Evolutionary conservation across 2,888 invertebrate species (phyloP), one percentile per base, ranked within the genome.

Genomic region (Asteroscopus sphinx): DNA sequence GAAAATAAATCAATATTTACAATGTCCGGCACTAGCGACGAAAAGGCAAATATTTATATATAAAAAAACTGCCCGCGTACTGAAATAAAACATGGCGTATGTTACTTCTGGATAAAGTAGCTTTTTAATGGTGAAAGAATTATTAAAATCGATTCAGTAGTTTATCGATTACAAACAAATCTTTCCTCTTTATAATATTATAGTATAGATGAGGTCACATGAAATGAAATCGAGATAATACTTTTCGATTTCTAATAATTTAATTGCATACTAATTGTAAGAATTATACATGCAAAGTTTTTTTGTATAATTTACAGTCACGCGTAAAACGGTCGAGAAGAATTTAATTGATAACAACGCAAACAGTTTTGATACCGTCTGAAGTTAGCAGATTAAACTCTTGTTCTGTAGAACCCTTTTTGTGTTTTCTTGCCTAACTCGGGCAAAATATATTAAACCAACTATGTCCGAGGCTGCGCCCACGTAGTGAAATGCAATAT

Each of bases 1-100:
- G 44, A 61, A 46, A 49, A 57, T 16, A 30, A 53, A 25, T 35
- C 33, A 9, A 33, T 71, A 68, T 68, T 55, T 71, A 71, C 68
- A 71, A 57, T 56, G 41, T 35, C 56, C 54, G 42, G 65, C 61
- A 65, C 42, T 61, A 28, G 25, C n/a, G 26, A 33, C 8, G 37
- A 25, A 35, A 51, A 26, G 7, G 40, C 28, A 40, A 35, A 33
- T 13, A 30, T 12, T 4, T 35, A 30, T n/a, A n/a, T n/a, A n/a
- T n/a, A n/a, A n/a, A n/a, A n/a, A n/a, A n/a, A n/a, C n/a, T n/a
- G n/a, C n/a, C n/a, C n/a, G n/a, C n/a, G n/a, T n/a, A n/a, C n/a
- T n/a, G n/a, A n/a, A n/a, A n/a, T n/a, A n/a, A n/a, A n/a, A n/a
- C n/a, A n/a, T n/a, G n/a, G n/a, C n/a, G n/a, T n/a, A n/a, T n/a